Evolutionary conservation across 2,113 vertebrate species (phyloP).

Genomic region (Antechinus flavipes): DNA sequence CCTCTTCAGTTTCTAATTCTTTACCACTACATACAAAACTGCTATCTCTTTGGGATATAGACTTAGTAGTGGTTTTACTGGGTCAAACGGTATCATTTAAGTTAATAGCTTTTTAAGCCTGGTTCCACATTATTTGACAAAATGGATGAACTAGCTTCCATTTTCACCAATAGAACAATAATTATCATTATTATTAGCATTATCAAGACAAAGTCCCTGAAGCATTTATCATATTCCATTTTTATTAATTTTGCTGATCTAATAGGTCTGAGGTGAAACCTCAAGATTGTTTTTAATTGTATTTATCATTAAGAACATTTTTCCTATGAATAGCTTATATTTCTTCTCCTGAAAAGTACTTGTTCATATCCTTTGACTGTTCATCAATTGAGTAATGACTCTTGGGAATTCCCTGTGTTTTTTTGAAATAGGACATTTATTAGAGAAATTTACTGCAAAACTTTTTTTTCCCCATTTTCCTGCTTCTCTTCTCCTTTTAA

Average conservation of each 20-base stretch:
- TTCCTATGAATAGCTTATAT: not conserved
- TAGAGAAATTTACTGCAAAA: not conserved
- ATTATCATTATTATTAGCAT: not conserved
- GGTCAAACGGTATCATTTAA: not conserved
- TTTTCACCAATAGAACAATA: not conserved
- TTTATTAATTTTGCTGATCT: not conserved
- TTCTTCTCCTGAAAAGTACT: not conserved
- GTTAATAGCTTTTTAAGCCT: not conserved
- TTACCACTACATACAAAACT: not conserved
- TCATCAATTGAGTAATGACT: not conserved
- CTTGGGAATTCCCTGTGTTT: not conserved
- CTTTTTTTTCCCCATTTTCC: not conserved
- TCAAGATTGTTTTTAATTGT: not conserved
- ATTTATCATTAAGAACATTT: not conserved
- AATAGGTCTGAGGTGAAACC: not conserved
- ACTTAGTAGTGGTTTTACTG: not conserved
- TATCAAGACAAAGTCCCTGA: not conserved
- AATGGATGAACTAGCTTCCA: not conserved
- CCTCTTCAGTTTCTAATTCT: not conserved
- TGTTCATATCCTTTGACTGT: not conserved
- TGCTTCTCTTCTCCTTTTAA: not conserved
- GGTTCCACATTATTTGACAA: not conserved
- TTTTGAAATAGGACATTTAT: not conserved
- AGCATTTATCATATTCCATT: not conserved
- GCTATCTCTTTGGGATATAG: not conserved